A percentile compares a stretch with the other conserved stretches of the same genome.
phyloP scores from a whole-genome alignment of 2,797 vertebrate genomes.

The Xyrichtys novacula region DNA sequence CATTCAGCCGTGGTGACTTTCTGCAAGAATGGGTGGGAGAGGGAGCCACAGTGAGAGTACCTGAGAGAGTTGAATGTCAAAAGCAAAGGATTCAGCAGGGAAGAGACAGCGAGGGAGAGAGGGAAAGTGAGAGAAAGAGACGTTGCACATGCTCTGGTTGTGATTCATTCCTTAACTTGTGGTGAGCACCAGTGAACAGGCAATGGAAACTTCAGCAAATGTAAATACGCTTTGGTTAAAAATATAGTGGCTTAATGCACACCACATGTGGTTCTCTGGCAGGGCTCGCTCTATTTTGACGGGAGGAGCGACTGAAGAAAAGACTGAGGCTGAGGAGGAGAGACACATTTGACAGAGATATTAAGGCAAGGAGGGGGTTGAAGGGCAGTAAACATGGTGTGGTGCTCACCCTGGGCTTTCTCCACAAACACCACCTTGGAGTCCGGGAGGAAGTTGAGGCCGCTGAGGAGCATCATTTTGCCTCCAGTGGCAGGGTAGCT shows the following conservation, averaged over 20 bases:
- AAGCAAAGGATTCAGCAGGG: slow-evolving; percentile 41
- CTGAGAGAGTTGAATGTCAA: slow-evolving; percentile 62
- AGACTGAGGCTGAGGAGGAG: slow-evolving; percentile 38
- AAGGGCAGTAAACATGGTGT: slow-evolving; percentile 61
- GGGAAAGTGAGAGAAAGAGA: slow-evolving; percentile 73
- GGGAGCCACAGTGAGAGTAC: slow-evolving; percentile 36
- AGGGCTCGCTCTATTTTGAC: slow-evolving; percentile 83
- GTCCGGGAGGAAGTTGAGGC: slow-evolving; percentile 97
- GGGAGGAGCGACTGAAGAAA: slow-evolving; percentile 75
- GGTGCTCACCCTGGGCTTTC: slow-evolving; percentile 94
- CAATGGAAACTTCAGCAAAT: slow-evolving; percentile 91
- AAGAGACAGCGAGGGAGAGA: slow-evolving; percentile 51
- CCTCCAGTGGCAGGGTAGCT: slow-evolving; percentile 92
- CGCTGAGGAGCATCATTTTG: slow-evolving; percentile 94
- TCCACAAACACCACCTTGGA: slow-evolving; percentile 99
- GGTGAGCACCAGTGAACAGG: slow-evolving; percentile 84
- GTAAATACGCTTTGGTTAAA: slow-evolving; percentile 91
- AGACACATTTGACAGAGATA: slow-evolving; percentile 63
- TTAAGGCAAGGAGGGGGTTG: slow-evolving; percentile 50
- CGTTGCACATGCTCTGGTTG: slow-evolving; percentile 81
- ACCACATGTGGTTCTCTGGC: slow-evolving; percentile 88
- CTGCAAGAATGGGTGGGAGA: slow-evolving; percentile 18
- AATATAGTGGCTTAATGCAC: slow-evolving; percentile 89
- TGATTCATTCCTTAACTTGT: slow-evolving; percentile 88
- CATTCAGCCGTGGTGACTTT: slow-evolving; percentile 12